Evolutionary conservation across 92 coral and sea anemone genomes (phyloP).

Genomic region (Parazoanthus darwini): DNA sequence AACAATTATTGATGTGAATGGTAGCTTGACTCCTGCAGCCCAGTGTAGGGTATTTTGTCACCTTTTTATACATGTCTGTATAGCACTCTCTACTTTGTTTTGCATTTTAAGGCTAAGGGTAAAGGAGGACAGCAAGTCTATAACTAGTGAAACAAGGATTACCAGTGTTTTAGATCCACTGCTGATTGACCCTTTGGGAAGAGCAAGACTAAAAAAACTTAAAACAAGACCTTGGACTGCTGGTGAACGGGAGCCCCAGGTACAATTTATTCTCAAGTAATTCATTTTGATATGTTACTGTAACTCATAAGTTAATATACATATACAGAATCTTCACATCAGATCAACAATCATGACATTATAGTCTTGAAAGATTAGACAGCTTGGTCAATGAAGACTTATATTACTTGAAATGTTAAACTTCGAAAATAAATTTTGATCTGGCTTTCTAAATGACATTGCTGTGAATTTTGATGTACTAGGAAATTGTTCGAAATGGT

Average conservation of each 20-base stretch:
- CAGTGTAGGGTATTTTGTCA: too few relatives aligned
- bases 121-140: conserved; percentile 48
- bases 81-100: neutral
- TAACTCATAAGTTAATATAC: neutral
- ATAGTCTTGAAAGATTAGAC: neutral
- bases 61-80: neutral
- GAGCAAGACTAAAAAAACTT: conserved; percentile 90
- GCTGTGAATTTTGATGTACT: neutral
- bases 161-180: conserved; percentile 76
- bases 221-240: conserved; percentile 86
- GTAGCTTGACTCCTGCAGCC: neutral
- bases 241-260: conserved; percentile 64
- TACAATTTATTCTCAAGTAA: neutral
- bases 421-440: neutral
- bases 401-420: too few relatives aligned
- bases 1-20: too few relatives aligned
- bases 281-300: neutral
- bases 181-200: conserved; percentile 89
- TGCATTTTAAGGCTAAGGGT: conserved; percentile 47
- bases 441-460: neutral
- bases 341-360: neutral
- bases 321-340: neutral
- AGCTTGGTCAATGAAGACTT: neutral
- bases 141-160: conserved; percentile 36
- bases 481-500: conserved; percentile 89